Conservation (phyloP, 2,113 vertebrate genomes). For the Scartelaos histophorus region DNA sequence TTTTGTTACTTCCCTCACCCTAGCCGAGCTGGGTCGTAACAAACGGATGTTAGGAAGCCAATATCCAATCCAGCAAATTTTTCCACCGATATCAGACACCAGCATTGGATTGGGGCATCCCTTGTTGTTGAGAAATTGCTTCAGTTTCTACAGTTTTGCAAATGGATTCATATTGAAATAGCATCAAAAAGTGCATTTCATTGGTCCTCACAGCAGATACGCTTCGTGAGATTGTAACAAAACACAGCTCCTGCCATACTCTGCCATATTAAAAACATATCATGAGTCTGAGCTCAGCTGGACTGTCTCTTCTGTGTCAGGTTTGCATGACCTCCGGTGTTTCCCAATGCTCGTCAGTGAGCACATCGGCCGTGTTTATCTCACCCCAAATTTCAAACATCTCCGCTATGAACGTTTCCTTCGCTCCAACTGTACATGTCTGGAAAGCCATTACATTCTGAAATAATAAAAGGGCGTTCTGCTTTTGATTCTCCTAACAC, state of each 20-base stretch:
- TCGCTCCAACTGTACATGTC: conserved; percentile 54
- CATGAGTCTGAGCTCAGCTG: not conserved
- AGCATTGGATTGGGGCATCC: too few species aligned
- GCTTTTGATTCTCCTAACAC: conserved; percentile 35
- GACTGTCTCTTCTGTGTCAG: conserved; percentile 14
- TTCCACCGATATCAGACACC: too few species aligned
- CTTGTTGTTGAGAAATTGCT: not conserved
- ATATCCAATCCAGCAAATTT: too few species aligned
- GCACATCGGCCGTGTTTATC: conserved; percentile 62
- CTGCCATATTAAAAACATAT: not conserved
- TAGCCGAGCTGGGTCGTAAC: too few species aligned
- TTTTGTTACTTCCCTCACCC: too few species aligned
- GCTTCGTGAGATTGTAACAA: not conserved
- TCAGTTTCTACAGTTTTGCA: too few species aligned
- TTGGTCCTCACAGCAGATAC: not conserved
- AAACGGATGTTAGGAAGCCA: too few species aligned
- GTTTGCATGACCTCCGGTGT: conserved; percentile 12
- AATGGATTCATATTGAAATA: not conserved
- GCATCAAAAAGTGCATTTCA: not conserved
- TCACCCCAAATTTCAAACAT: conserved; percentile 25
- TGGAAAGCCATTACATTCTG: conserved; percentile 77
- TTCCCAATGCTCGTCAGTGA: conserved; percentile 28
- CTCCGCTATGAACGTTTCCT: conserved; percentile 12
- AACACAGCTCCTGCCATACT: not conserved
- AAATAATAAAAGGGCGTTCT: conserved; percentile 66